phyloP scores from a whole-genome alignment of 2,113 vertebrate genomes.

The Phyllostomus discolor region DNA sequence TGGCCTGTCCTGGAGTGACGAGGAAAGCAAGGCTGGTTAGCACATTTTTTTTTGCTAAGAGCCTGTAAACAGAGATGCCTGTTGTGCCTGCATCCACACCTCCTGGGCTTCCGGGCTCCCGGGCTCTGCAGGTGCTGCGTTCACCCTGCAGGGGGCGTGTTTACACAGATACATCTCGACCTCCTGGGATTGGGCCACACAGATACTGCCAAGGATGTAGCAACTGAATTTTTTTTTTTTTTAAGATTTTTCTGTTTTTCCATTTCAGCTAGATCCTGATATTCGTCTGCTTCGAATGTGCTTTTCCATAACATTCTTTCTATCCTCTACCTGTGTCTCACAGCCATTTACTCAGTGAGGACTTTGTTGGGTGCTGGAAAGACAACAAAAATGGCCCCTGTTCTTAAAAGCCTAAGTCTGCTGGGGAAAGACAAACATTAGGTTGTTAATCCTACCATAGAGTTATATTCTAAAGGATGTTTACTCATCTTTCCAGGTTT shows the following conservation, averaged over 20 bases:
- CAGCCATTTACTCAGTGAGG: not conserved
- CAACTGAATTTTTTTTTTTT: not conserved
- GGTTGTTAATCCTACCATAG: not conserved
- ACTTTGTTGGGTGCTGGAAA: not conserved
- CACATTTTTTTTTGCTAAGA: not conserved
- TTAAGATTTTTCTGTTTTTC: no score
- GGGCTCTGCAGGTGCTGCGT: no score
- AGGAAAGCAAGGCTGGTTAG: not conserved
- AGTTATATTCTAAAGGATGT: not conserved
- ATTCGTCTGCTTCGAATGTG: not conserved
- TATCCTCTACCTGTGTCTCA: not conserved
- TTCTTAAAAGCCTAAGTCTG: not conserved
- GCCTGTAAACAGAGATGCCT: not conserved
- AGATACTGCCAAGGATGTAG: not conserved
- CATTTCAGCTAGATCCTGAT: not conserved
- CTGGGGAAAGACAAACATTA: not conserved
- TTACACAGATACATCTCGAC: not conserved
- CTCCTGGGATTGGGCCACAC: not conserved
- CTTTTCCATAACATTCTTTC: not conserved
- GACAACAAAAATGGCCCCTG: not conserved
- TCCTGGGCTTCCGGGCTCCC: no score
- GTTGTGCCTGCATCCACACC: not conserved
- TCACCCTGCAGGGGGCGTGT: accelerated
- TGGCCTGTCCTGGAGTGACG: not conserved
- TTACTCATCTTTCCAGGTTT: not conserved